These are phyloP conservation scores for Cercopithecus mitis DNA, from an alignment of 2,797 vertebrate genomes.

Conservation along the genomic window DNA sequence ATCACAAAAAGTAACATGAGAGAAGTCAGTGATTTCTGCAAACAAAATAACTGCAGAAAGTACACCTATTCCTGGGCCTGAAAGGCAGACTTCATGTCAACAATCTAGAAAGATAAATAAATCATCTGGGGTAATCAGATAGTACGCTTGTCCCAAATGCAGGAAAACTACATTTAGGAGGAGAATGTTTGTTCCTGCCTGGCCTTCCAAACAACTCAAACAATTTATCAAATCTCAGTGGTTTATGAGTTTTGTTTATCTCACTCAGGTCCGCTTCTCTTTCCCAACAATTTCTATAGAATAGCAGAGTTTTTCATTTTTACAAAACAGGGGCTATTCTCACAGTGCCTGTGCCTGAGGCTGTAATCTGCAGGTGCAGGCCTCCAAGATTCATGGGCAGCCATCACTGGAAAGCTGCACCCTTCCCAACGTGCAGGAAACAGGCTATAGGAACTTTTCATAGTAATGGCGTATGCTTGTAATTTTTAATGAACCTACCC, in stretches of 20 bases:
- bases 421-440: neutral
- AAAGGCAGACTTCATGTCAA: conserved; percentile 69
- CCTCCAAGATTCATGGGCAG: neutral
- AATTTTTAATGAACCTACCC: conserved; percentile 68
- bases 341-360: neutral
- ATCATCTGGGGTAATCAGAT: conserved; percentile 66
- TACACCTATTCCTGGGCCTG: conserved; percentile 57
- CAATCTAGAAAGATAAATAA: conserved; percentile 72
- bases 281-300: conserved; percentile 35
- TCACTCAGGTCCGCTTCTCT: neutral
- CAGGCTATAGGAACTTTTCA: conserved; percentile 8
- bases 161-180: conserved; percentile 64
- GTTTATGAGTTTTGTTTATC: conserved; percentile 65
- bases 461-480: conserved; percentile 11
- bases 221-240: conserved; percentile 57
- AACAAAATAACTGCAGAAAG: conserved; percentile 57
- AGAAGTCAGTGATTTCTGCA: conserved; percentile 50
- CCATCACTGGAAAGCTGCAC: neutral
- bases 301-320: neutral
- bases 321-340: neutral
- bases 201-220: conserved; percentile 45
- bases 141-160: conserved; percentile 49
- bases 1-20: conserved; percentile 31
- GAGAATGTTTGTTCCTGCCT: conserved; percentile 65
- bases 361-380: conserved; percentile 53